Conservation (phyloP, 2,113 vertebrate genomes). For the Heterochromis multidens region DNA sequence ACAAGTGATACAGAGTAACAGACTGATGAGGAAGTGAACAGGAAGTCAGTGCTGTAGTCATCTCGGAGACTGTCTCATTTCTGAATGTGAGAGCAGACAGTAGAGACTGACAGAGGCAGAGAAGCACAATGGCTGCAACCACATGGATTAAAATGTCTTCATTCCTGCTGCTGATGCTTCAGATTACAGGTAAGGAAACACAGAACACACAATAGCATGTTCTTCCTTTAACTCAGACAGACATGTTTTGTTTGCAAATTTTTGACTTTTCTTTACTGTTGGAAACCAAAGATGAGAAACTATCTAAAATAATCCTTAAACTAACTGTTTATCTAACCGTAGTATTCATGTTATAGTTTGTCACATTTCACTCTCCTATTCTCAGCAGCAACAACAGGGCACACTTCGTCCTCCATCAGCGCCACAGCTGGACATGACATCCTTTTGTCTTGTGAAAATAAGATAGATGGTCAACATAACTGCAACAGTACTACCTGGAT, state of each 20-base stretch:
- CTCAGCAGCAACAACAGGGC: accelerated
- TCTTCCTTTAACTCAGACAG: background rate
- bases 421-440: background rate
- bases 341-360: background rate
- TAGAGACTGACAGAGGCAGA: background rate
- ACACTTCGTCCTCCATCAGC: accelerated
- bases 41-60: background rate
- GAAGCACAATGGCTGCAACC: background rate
- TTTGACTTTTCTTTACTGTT: accelerated
- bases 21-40: background rate
- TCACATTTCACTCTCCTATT: background rate
- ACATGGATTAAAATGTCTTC: background rate
- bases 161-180: background rate
- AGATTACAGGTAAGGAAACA: background rate
- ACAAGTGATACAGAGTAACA: background rate
- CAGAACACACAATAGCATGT: background rate
- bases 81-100: background rate
- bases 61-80: background rate
- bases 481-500: accelerated
- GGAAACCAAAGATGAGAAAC: accelerated
- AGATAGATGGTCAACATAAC: background rate
- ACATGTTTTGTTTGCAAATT: background rate
- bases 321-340: background rate
- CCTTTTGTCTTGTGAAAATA: background rate
- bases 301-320: accelerated